Percentiles rank a stretch among this genome's conserved stretches.
These are phyloP conservation scores for Drosophila cardini DNA, from an alignment of 1,140 invertebrate species.

Conservation along the genomic window DNA sequence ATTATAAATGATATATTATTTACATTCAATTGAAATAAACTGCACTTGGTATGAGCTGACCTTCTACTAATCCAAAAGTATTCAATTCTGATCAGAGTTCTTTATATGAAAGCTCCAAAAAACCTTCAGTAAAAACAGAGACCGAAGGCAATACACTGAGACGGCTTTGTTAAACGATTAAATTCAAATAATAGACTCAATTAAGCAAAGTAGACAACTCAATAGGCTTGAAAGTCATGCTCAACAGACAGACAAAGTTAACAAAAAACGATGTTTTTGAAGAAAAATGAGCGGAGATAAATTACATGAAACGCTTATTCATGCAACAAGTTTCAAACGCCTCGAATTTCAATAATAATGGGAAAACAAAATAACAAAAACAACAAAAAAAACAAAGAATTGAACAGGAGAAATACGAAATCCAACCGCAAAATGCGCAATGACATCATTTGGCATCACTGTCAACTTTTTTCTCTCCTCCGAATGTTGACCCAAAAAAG, in stretches of 20 bases:
- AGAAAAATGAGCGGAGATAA: constrained; percentile 50
- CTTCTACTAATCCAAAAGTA: too few relatives aligned
- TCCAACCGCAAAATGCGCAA: constrained; percentile 56
- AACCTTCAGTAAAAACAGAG: constrained; percentile 24
- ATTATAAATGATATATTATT: too few relatives aligned
- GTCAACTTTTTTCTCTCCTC: constrained; percentile 56
- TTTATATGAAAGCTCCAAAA: background rate
- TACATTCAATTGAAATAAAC: too few relatives aligned
- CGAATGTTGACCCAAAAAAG: constrained; percentile 37
- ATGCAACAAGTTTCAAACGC: constrained; percentile 51
- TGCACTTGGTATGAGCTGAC: too few relatives aligned
- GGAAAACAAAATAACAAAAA: constrained; percentile 41
- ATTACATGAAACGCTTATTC: constrained; percentile 30
- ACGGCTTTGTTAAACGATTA: constrained; percentile 67
- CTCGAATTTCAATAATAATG: constrained; percentile 44
- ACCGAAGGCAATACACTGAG: constrained; percentile 36
- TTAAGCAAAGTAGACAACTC: constrained; percentile 79
- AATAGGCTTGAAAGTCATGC: constrained; percentile 56
- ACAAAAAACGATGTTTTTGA: constrained; percentile 28
- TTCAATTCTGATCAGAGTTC: too few relatives aligned
- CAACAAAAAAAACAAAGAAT: constrained; percentile 22
- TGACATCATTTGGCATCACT: constrained; percentile 80
- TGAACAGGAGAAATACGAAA: constrained; percentile 40
- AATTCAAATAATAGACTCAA: constrained; percentile 72
- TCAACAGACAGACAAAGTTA: constrained; percentile 8